Conservation (phyloP, 1,140 invertebrate species). For the Brachystomella parvula region DNA sequence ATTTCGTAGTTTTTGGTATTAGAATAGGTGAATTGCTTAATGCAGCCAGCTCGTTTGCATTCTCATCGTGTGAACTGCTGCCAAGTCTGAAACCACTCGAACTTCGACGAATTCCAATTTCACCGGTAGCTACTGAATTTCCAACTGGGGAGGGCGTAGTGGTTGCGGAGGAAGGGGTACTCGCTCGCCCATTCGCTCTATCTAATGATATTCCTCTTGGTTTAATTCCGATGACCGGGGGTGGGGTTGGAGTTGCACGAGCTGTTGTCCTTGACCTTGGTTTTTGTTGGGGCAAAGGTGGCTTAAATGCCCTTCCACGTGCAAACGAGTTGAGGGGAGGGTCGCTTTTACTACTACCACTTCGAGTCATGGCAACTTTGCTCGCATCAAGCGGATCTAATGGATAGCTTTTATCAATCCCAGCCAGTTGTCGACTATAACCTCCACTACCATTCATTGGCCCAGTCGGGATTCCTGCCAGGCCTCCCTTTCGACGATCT, state of each 20-base stretch:
- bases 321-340: constrained; percentile 15
- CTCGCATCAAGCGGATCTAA: constrained; percentile 54
- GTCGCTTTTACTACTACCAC: constrained; percentile 27
- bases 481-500: constrained; percentile 51
- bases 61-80: constrained; percentile 4
- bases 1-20: constrained; percentile 26
- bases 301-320: too few relatives aligned
- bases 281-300: background rate
- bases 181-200: background rate
- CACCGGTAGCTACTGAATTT: constrained; percentile 7
- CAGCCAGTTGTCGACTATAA: constrained; percentile 53
- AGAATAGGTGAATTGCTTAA: background rate
- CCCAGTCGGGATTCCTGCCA: background rate
- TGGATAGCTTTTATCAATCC: constrained; percentile 71
- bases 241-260: background rate
- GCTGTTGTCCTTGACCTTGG: background rate
- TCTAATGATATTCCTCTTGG: constrained; percentile 12
- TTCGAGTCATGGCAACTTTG: constrained; percentile 14
- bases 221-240: background rate
- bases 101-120: constrained; percentile 18
- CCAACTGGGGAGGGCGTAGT: constrained; percentile 10
- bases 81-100: too few relatives aligned
- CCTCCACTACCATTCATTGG: constrained; percentile 45
- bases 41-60: constrained; percentile 4
- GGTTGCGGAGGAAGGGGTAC: background rate